These are phyloP conservation scores for Helicoverpa zea DNA, from an alignment of 1,140 invertebrate species.

Conservation along the genomic window DNA sequence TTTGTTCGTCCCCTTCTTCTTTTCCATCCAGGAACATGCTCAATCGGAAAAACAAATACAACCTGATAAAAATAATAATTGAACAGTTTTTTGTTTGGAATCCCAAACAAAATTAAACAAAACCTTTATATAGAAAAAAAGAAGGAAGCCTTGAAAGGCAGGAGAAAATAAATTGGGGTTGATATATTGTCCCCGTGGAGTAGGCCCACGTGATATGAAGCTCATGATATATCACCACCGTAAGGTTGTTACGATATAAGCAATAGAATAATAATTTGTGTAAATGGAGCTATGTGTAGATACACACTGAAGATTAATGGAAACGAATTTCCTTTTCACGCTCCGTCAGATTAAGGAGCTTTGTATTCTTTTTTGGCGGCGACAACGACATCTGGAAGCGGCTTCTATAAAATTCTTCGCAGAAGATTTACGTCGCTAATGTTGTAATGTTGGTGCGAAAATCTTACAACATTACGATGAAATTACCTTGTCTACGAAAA, in stretches of 20 bases:
- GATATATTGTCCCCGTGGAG: constrained; percentile 79
- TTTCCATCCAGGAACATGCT: too few species aligned
- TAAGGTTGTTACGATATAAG: constrained; percentile 62
- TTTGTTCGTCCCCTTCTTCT: not conserved
- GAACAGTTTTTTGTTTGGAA: not conserved
- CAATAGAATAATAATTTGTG: constrained; percentile 54
- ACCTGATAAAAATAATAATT: not conserved
- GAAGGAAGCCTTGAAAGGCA: constrained; percentile 72
- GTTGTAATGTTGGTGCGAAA: constrained; percentile 5
- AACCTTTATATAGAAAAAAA: constrained; percentile 54
- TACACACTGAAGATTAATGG: constrained; percentile 40
- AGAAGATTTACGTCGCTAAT: not conserved
- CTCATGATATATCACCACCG: constrained; percentile 73
- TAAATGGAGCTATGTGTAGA: constrained; percentile 11
- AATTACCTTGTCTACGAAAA: too few species aligned
- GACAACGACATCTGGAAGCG: not conserved
- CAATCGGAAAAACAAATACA: not conserved
- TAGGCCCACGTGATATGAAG: constrained; percentile 68
- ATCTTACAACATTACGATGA: not conserved
- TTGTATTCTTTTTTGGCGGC: constrained; percentile 21
- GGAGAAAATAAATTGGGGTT: constrained; percentile 80
- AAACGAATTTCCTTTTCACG: constrained; percentile 34
- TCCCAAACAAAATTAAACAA: constrained; percentile 34
- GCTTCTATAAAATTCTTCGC: not conserved
- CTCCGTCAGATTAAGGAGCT: constrained; percentile 31